phyloP scores from a whole-genome alignment of 1,140 invertebrate species.

The Ladona fulva region DNA sequence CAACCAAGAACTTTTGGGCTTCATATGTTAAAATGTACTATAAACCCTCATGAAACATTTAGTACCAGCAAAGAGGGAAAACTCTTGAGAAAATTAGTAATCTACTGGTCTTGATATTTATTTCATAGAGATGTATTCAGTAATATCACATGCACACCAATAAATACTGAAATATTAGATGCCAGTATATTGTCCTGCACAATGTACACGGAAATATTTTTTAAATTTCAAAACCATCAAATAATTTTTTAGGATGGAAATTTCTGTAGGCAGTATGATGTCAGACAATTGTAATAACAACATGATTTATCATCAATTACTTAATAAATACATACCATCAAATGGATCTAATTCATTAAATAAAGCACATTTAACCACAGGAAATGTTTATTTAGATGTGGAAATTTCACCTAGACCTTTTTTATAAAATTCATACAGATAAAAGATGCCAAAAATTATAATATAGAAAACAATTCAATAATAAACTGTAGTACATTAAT shows the following conservation, averaged over 20 bases:
- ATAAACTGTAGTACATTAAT: background rate
- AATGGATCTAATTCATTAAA: background rate
- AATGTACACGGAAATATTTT: background rate
- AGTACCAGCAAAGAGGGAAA: background rate
- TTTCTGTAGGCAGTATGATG: no score
- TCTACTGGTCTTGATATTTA: background rate
- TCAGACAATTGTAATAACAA: background rate
- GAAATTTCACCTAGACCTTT: background rate
- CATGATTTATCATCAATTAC: background rate
- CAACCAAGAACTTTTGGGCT: slow-evolving; percentile 4
- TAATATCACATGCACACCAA: slow-evolving; percentile 1
- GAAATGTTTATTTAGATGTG: slow-evolving; percentile 8
- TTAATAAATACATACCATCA: background rate
- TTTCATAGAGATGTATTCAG: background rate
- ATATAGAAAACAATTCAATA: background rate
- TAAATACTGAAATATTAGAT: slow-evolving; percentile 9
- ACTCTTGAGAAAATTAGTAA: background rate
- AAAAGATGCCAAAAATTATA: background rate
- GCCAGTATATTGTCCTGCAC: slow-evolving; percentile 3
- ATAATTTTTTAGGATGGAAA: background rate
- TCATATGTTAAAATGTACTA: slow-evolving; percentile 3
- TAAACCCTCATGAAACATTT: background rate
- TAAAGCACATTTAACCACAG: slow-evolving; percentile 6
- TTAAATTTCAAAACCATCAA: background rate
- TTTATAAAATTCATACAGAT: slow-evolving; percentile 3